Conservation (phyloP, 2,797 vertebrate genomes). For the Otolemur crassicaudatus region DNA sequence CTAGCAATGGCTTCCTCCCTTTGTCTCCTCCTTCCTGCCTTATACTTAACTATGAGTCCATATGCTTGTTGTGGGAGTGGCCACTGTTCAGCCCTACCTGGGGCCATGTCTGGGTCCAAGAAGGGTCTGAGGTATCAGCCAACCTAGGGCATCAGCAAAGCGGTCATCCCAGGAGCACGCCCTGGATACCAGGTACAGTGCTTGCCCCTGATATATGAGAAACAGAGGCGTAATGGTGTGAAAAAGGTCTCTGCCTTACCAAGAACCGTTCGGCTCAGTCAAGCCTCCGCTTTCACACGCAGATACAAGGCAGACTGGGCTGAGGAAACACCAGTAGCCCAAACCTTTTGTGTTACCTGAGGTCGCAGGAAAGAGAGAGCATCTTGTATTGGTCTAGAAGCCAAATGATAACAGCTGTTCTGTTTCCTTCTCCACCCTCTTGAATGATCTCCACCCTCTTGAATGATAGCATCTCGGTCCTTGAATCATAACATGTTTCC, state of each 20-base stretch:
- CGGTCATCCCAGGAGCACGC: not conserved
- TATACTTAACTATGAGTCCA: not conserved
- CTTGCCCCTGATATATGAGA: not conserved
- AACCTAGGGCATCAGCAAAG: slow-evolving; percentile 35
- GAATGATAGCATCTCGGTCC: not conserved
- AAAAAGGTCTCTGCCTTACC: not conserved
- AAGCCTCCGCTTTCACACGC: not conserved
- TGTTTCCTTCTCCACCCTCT: not conserved
- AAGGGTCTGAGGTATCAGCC: not conserved
- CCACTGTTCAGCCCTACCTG: not conserved
- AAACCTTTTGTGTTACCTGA: not conserved
- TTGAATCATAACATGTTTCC: not conserved
- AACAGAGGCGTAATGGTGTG: not conserved
- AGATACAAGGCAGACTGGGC: not conserved
- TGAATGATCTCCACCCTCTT: not conserved
- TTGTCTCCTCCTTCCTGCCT: not conserved
- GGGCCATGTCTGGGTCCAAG: not conserved
- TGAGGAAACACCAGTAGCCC: not conserved
- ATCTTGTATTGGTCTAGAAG: slow-evolving; percentile 7
- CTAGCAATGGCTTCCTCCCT: not conserved
- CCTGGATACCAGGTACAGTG: not conserved
- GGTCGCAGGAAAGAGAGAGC: not conserved
- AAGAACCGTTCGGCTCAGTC: not conserved
- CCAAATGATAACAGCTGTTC: not conserved
- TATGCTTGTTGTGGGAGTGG: not conserved